A percentile compares a stretch with the other conserved stretches of the same genome.
Conservation (phyloP, 2,113 vertebrate species). For the Aythya baeri region DNA sequence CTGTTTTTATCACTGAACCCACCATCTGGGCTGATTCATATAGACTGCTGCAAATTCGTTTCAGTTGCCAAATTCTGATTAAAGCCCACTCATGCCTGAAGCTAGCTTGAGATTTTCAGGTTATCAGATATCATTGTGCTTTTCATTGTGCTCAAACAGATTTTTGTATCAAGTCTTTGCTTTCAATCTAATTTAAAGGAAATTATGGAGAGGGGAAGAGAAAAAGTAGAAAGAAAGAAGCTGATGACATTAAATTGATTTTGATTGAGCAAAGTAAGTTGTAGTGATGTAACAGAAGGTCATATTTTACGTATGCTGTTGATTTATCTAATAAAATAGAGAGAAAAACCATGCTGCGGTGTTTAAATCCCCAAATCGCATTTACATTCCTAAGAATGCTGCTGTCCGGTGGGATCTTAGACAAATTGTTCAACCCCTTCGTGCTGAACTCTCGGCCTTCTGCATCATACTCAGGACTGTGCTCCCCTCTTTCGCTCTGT, state of each 20-base stretch:
- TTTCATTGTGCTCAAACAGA: background rate
- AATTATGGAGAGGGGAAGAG: background rate
- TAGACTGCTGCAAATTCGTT: conserved; percentile 21
- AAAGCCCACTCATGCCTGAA: conserved; percentile 31
- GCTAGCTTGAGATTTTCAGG: conserved; percentile 15
- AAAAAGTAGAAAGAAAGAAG: background rate
- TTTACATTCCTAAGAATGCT: background rate
- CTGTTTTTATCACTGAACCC: conserved; percentile 32
- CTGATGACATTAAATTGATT: background rate
- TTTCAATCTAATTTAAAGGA: background rate
- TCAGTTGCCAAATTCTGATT: conserved; percentile 41
- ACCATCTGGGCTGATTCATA: background rate
- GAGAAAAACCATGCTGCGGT: background rate
- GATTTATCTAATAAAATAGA: background rate
- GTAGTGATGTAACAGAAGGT: background rate
- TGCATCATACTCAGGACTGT: background rate
- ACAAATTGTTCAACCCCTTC: background rate
- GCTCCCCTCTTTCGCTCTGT: background rate
- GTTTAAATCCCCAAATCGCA: background rate
- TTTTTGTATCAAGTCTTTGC: background rate
- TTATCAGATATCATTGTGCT: conserved; percentile 28
- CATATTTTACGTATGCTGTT: background rate
- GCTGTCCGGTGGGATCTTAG: background rate
- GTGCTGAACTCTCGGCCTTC: background rate
- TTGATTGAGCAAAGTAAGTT: background rate